phyloP scores from a whole-genome alignment of 2,113 vertebrate species.

The Zapornia atra region DNA sequence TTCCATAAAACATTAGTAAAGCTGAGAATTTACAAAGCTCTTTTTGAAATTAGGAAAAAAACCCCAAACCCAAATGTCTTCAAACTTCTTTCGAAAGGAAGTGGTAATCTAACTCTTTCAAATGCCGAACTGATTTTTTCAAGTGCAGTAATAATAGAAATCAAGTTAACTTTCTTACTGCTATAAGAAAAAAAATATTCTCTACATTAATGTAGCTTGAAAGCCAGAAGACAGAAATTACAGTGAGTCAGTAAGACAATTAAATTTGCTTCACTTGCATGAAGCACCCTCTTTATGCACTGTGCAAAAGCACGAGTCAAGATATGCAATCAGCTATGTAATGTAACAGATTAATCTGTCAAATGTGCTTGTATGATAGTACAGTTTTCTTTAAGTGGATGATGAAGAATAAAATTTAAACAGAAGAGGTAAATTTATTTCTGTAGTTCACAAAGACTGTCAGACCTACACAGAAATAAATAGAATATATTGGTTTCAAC shows the following conservation, averaged over 20 bases:
- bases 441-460: background rate
- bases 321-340: background rate
- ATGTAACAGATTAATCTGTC: background rate
- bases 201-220: background rate
- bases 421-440: background rate
- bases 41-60: background rate
- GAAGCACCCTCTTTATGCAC: background rate
- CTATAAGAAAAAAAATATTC: background rate
- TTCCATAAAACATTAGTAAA: background rate
- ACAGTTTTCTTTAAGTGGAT: background rate
- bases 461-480: background rate
- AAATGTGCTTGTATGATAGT: background rate
- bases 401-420: background rate
- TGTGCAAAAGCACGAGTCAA: background rate
- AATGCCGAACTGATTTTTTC: background rate
- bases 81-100: background rate
- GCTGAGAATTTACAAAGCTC: background rate
- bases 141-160: background rate
- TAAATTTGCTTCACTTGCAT: background rate
- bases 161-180: background rate
- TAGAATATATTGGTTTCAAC: background rate
- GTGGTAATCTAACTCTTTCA: background rate
- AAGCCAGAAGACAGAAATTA: background rate
- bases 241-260: background rate
- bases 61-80: accelerated